Base-by-base conservation (phyloP, 2,888 invertebrate genomes). In the Mayetiola destructor region DNA sequence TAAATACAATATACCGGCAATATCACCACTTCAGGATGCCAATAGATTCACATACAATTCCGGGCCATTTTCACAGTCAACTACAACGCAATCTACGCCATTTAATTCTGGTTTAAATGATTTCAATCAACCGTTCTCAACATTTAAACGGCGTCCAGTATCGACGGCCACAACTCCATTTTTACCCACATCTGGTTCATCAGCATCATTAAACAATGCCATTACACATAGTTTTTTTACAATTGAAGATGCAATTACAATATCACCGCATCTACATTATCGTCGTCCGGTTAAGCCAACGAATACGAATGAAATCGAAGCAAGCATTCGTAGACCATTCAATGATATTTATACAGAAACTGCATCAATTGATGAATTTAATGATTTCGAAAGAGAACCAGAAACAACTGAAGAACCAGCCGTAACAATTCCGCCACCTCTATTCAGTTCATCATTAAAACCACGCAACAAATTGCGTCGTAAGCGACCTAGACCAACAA, bases 161-260 rank as follows among this genome's bases (percentile, higher is more conserved):
- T 14, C 29, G n/a, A 27, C 57, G 37, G 23, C 58, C 1, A 55
- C 48, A 16, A 57, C 55, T 20, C 58, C 57, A 30, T 59, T 59
- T 29, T 16, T 57, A 10, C 60, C 60, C 36, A 60, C 60, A 4
- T 58, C 57, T 10, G 55, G 52, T 23, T 27, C 36, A 12, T 40
- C 16, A 3, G 18, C 10, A 40, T 6, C 29, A 32, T 32, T 39
- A 20, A 30, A 48, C 16, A 30, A 30, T 32, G 56, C 35, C 16
- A 36, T 53, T 36, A 60, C 59, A 1, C 62, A 63, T 35, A 62
- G 60, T 37, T 63, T 60, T 39, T 63, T 63, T 52, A 63, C 63
- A 5, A 62, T 63, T 48, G 61, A 62, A 39, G 63, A 63, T 59
- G 63, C 63, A 9, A 58, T 63, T 2, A 63, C 62, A 16, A 56